Conservation (phyloP, 2,888 invertebrate species). For the Lepidochitona cinerea region DNA sequence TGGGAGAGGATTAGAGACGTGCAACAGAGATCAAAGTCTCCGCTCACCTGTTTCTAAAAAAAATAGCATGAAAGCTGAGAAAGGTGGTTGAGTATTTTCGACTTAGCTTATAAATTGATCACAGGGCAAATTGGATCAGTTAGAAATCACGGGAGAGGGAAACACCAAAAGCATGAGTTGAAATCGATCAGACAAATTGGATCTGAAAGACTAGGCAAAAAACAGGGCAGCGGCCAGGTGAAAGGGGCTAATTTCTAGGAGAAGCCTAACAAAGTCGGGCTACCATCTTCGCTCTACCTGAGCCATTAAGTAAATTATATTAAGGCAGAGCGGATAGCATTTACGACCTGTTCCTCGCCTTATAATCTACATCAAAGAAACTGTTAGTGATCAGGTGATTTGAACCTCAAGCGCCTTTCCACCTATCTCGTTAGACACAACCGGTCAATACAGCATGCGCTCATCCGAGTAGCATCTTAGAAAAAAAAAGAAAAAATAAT, state of each 20-base stretch:
- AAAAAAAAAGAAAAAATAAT: not conserved
- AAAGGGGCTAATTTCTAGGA: not conserved
- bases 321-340: not conserved
- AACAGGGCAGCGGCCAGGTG: not conserved
- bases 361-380: not conserved
- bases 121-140: not conserved
- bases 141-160: not conserved
- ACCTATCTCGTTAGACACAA: not conserved
- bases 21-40: not conserved
- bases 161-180: not conserved
- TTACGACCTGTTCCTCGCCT: not conserved
- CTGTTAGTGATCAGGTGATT: not conserved
- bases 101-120: not conserved
- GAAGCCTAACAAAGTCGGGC: not conserved
- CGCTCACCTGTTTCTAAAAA: not conserved
- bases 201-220: not conserved
- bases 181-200: not conserved
- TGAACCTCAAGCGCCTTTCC: not conserved
- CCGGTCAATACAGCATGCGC: not conserved
- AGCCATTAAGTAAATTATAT: not conserved
- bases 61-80: not conserved
- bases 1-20: no score
- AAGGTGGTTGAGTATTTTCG: not conserved
- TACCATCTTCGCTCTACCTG: not conserved
- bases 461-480: not conserved